phyloP scores from a whole-genome alignment of 2,113 vertebrate species.

The Labrus mixtus region DNA sequence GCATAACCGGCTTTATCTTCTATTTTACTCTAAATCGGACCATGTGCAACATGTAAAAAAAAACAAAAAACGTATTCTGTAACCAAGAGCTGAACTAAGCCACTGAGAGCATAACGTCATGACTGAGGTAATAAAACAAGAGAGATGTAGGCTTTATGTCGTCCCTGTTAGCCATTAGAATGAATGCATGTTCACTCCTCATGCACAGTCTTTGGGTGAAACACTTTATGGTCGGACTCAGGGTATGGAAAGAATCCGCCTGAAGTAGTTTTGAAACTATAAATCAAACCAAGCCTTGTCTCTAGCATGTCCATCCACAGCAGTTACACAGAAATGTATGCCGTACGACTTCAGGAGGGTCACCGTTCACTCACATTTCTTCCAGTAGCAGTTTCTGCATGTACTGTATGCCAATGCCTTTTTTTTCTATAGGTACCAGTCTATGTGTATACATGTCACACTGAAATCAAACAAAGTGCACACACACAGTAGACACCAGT shows the following conservation, averaged over 20 bases:
- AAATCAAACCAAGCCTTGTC: constrained; percentile 8
- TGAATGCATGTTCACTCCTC: too few relatives aligned
- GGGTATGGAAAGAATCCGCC: background rate
- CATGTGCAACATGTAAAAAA: too few relatives aligned
- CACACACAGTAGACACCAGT: background rate
- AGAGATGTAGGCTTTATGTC: too few relatives aligned
- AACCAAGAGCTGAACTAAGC: too few relatives aligned
- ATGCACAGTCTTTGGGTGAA: background rate
- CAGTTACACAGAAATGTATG: background rate
- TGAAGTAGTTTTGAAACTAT: background rate
- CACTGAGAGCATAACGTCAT: too few relatives aligned
- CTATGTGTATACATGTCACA: constrained; percentile 1
- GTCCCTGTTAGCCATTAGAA: too few relatives aligned
- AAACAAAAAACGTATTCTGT: too few relatives aligned
- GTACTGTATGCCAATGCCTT: background rate
- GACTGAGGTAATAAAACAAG: too few relatives aligned
- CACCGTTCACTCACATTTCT: background rate
- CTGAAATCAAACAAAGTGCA: constrained; percentile 42
- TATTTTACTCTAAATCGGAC: too few relatives aligned
- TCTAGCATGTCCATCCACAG: constrained; percentile 1
- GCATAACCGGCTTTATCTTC: too few relatives aligned
- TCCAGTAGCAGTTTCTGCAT: background rate
- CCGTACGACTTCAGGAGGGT: too few relatives aligned
- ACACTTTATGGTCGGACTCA: background rate
- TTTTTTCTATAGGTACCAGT: constrained; percentile 3